phyloP scores from a whole-genome alignment of 2,888 invertebrate genomes.

The Diogma glabrata region DNA sequence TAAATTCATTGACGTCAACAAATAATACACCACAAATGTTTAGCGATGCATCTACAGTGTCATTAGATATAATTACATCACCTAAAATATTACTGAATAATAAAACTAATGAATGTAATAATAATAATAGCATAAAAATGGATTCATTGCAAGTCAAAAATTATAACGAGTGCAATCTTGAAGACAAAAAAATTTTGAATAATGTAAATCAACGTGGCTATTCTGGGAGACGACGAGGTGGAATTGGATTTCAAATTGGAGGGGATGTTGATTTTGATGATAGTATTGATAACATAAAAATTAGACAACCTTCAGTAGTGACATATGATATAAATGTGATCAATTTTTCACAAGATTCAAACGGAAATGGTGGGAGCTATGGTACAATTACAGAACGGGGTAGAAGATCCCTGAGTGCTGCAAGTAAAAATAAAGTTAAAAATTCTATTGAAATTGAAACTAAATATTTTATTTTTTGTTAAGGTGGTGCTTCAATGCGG shows the following conservation, averaged over 20 bases:
- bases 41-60: conserved; percentile 35
- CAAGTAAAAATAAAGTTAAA: conserved; percentile 30
- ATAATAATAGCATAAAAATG: too few relatives aligned
- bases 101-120: conserved; percentile 23
- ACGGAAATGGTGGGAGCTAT: conserved; percentile 31
- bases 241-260: not conserved
- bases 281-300: not conserved
- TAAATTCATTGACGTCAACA: conserved; percentile 24
- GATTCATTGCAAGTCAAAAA: too few relatives aligned
- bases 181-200: not conserved
- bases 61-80: conserved; percentile 31
- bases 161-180: not conserved
- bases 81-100: conserved; percentile 24
- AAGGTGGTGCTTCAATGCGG: conserved; percentile 43
- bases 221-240: conserved; percentile 3
- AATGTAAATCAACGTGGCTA: not conserved
- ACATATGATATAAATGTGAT: conserved; percentile 38
- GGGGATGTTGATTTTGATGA: not conserved
- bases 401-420: conserved; percentile 35
- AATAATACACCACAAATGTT: conserved; percentile 32
- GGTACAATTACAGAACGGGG: conserved; percentile 37
- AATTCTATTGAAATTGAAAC: not conserved
- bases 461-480: not conserved
- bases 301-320: conserved; percentile 35
- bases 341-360: conserved; percentile 35